A percentile compares a stretch with the other conserved stretches of the same genome.
phyloP scores from a whole-genome alignment of 1,140 invertebrate genomes.

The Brachionus sp. region DNA sequence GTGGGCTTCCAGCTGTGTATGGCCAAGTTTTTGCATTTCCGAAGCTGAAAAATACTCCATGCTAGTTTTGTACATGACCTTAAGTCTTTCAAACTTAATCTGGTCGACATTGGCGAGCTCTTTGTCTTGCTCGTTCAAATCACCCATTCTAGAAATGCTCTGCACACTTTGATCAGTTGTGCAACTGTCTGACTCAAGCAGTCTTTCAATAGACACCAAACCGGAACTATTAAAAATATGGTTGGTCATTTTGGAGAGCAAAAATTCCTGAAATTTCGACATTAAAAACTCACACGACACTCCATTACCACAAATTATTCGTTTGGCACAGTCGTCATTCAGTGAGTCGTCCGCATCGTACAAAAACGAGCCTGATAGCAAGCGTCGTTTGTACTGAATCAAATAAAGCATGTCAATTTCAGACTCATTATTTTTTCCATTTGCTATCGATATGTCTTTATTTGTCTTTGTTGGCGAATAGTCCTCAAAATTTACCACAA shows the following conservation, averaged over 20 bases:
- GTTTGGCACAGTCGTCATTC: background rate
- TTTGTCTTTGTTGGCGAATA: background rate
- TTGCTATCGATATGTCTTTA: background rate
- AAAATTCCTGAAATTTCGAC: background rate
- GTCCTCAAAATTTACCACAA: constrained; percentile 1
- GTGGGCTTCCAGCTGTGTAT: background rate
- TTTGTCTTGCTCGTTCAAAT: background rate
- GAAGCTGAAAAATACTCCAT: constrained; percentile 7
- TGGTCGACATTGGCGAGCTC: constrained; percentile 21
- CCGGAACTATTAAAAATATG: constrained; percentile 28
- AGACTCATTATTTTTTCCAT: background rate
- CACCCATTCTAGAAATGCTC: background rate
- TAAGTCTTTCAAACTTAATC: constrained; percentile 11
- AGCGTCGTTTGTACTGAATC: constrained; percentile 13
- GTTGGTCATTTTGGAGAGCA: constrained; percentile 23
- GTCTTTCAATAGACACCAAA: background rate
- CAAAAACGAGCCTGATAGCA: constrained; percentile 18
- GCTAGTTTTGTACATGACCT: background rate
- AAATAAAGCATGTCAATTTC: background rate
- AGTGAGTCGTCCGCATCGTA: constrained; percentile 8
- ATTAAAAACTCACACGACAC: constrained; percentile 23
- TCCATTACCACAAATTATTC: background rate
- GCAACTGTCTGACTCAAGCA: background rate
- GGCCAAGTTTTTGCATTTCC: background rate
- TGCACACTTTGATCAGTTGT: background rate